Conservation (phyloP, 2,888 invertebrate species). For the Oconnorella tubifera region DNA sequence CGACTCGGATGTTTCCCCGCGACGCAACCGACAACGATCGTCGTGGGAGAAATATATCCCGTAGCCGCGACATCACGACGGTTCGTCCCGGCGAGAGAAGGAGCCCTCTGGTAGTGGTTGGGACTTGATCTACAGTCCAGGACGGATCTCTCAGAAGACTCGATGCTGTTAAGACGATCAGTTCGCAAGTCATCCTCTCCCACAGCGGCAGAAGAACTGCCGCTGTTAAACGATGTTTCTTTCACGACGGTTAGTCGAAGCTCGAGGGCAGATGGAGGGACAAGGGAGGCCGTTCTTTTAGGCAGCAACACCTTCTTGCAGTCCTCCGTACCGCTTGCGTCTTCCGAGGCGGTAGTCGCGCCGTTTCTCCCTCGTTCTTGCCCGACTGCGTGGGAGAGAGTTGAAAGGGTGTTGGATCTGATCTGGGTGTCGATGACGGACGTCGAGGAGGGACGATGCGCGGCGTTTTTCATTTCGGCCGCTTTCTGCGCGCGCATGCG, state of each 20-base stretch:
- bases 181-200: slow-evolving; percentile 40
- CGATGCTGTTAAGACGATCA: slow-evolving; percentile 8
- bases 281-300: not conserved
- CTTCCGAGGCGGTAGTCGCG: slow-evolving; percentile 19
- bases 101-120: not conserved
- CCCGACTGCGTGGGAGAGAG: not conserved
- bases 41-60: not conserved
- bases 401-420: too few relatives aligned
- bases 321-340: slow-evolving; percentile 20
- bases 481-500: slow-evolving; percentile 47
- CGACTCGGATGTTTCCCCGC: too few relatives aligned
- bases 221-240: slow-evolving; percentile 46
- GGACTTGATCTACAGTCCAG: not conserved
- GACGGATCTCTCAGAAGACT: not conserved
- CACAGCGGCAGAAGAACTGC: slow-evolving; percentile 42
- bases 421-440: not conserved
- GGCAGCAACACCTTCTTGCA: slow-evolving; percentile 22
- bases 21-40: not conserved
- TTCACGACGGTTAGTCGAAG: slow-evolving; percentile 10
- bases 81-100: not conserved
- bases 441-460: not conserved
- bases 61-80: not conserved
- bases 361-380: not conserved
- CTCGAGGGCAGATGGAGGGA: not conserved
- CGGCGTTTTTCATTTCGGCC: slow-evolving; percentile 11